Evolutionary conservation across 1,140 invertebrate species (phyloP).

Genomic region (Odontomachus brunneus): DNA sequence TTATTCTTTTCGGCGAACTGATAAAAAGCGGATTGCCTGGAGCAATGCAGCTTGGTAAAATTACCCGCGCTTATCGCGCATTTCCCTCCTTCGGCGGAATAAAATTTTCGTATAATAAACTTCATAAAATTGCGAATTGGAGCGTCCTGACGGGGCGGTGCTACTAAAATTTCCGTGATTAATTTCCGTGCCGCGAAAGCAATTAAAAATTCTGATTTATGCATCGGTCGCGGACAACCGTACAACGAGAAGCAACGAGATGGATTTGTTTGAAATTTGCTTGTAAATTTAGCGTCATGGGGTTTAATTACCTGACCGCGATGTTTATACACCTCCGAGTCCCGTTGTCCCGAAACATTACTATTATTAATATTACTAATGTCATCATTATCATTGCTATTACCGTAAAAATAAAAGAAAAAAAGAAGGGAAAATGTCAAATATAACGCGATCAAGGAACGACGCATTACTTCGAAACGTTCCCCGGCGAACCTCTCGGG

Average conservation of each 20-base stretch:
- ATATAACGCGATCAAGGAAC: no score
- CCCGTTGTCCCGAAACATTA: no score
- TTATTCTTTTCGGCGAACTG: conserved; percentile 51
- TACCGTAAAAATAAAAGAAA: no score
- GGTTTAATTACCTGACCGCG: conserved; percentile 6
- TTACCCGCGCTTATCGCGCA: conserved; percentile 54
- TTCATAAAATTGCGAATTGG: conserved; percentile 56
- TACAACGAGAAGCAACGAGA: not conserved
- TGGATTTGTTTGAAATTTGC: conserved; percentile 35
- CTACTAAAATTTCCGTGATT: conserved; percentile 49
- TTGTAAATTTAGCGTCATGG: not conserved
- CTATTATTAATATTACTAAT: no score
- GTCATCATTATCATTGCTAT: not conserved
- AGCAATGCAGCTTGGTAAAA: conserved; percentile 56
- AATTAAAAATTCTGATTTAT: conserved; percentile 55
- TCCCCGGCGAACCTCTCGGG: no score
- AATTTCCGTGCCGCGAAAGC: conserved; percentile 37
- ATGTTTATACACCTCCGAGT: conserved; percentile 6
- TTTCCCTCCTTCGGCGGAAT: conserved; percentile 40
- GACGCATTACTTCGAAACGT: no score
- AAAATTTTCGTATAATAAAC: conserved; percentile 59
- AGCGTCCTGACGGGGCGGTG: conserved; percentile 32
- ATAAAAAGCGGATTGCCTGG: conserved; percentile 54
- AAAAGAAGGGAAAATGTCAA: no score
- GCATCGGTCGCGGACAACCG: conserved; percentile 8